These are phyloP conservation scores for Nomada lathburiana DNA, from an alignment of 2,888 invertebrate genomes.

Conservation along the genomic window DNA sequence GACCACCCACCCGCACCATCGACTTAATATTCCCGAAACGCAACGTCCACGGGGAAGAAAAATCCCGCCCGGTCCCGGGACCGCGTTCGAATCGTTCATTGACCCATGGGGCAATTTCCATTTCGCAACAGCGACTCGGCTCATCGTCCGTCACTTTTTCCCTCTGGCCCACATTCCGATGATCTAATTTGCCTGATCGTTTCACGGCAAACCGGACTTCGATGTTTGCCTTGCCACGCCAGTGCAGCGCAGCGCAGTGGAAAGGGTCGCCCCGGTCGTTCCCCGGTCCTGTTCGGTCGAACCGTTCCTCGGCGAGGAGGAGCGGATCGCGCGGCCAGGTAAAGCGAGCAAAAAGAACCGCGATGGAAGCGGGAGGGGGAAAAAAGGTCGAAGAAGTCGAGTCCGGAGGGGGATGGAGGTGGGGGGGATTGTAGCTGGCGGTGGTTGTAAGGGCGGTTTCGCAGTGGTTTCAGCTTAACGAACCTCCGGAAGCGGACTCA, in stretches of 20 bases:
- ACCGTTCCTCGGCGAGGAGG: conserved; percentile 27
- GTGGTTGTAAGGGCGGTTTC: conserved; percentile 72
- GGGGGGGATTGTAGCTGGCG: conserved; percentile 68
- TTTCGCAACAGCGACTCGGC: conserved; percentile 25
- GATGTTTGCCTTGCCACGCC: conserved; percentile 36
- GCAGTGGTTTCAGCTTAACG: conserved; percentile 74
- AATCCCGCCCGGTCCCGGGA: neutral
- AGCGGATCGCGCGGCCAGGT: neutral
- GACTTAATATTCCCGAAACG: neutral
- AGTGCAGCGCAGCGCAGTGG: neutral
- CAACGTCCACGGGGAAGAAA: neutral
- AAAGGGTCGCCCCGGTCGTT: conserved; percentile 2
- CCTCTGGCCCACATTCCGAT: neutral
- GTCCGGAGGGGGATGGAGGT: conserved; percentile 8
- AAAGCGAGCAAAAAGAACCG: neutral
- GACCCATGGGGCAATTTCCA: conserved; percentile 32
- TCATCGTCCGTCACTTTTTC: neutral
- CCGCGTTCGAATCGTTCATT: conserved; percentile 6
- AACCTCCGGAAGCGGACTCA: conserved; percentile 74
- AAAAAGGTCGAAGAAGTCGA: conserved; percentile 11
- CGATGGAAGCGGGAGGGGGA: neutral
- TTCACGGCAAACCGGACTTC: conserved; percentile 26
- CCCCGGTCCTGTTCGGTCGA: conserved; percentile 8
- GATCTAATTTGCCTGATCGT: conserved; percentile 48
- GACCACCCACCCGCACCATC: neutral